Percentiles rank a stretch among this genome's conserved stretches.
Conservation (phyloP, 2,113 vertebrate species). For the Neotoma lepida region DNA sequence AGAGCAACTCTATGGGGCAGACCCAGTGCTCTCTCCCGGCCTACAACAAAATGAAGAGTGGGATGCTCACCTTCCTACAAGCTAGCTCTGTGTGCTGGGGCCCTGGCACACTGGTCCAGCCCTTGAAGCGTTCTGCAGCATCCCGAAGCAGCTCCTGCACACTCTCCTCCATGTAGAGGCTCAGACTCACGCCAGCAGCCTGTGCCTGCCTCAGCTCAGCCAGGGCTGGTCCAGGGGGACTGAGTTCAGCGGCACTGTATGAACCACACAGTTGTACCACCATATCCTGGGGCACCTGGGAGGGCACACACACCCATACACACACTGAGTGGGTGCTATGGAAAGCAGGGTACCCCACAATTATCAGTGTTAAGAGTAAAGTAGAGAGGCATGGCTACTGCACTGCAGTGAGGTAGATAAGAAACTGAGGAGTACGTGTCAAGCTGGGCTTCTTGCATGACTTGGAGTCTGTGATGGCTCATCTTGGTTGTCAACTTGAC, state of each 20-base stretch:
- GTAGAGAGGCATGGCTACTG: background rate
- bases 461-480: background rate
- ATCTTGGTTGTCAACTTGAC: background rate
- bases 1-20: background rate
- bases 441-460: background rate
- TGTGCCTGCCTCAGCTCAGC: constrained; percentile 79
- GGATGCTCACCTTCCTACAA: constrained; percentile 88
- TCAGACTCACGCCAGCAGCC: constrained; percentile 77
- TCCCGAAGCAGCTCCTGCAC: constrained; percentile 87
- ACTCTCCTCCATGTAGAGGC: constrained; percentile 87
- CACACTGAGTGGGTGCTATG: background rate
- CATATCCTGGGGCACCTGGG: constrained; percentile 90
- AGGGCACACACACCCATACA: background rate
- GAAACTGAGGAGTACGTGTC: background rate
- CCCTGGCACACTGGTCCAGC: constrained; percentile 85
- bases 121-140: constrained; percentile 87
- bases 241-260: constrained; percentile 87
- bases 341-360: background rate
- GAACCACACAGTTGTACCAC: constrained; percentile 89
- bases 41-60: background rate
- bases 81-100: constrained; percentile 89
- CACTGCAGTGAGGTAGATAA: background rate
- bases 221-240: constrained; percentile 82
- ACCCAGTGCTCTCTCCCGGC: background rate
- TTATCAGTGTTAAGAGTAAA: background rate